These are phyloP conservation scores for Nibea coibor DNA, from an alignment of 2,113 vertebrate species.

Conservation along the genomic window DNA sequence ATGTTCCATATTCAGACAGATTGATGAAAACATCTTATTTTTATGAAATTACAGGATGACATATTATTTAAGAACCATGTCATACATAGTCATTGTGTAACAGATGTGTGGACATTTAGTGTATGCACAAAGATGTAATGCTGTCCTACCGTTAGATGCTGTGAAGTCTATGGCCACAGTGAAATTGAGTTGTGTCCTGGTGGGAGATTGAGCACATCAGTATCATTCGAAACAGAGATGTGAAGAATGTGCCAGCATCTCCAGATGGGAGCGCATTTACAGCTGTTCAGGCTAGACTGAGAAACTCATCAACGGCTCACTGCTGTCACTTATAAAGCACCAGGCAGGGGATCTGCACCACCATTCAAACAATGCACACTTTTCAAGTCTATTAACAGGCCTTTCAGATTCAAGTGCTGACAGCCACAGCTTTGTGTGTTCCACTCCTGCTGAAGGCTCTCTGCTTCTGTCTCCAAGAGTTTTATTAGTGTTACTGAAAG, in stretches of 20 bases:
- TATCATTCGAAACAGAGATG: constrained; percentile 20
- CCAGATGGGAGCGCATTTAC: constrained; percentile 24
- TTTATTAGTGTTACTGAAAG: neutral
- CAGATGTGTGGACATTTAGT: constrained; percentile 7
- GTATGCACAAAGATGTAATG: constrained; percentile 25
- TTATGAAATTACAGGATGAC: neutral
- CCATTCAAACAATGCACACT: neutral
- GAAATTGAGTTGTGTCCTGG: constrained; percentile 95
- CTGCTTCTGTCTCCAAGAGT: neutral
- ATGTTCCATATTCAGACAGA: neutral
- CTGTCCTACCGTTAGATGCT: constrained; percentile 91
- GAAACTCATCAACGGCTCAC: constrained; percentile 18
- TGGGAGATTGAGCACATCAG: constrained; percentile 38
- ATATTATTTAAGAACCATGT: no score
- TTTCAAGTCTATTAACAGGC: neutral
- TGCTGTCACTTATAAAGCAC: constrained; percentile 10
- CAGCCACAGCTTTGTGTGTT: neutral
- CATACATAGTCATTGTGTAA: neutral
- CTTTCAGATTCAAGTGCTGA: neutral
- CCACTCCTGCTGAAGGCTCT: neutral
- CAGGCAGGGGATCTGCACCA: neutral
- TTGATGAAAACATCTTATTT: neutral
- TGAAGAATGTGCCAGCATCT: neutral
- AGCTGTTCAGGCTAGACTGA: constrained; percentile 17
- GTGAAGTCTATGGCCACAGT: constrained; percentile 97